Conservation (phyloP, 2,888 invertebrate species). For the Erynnis tages region DNA sequence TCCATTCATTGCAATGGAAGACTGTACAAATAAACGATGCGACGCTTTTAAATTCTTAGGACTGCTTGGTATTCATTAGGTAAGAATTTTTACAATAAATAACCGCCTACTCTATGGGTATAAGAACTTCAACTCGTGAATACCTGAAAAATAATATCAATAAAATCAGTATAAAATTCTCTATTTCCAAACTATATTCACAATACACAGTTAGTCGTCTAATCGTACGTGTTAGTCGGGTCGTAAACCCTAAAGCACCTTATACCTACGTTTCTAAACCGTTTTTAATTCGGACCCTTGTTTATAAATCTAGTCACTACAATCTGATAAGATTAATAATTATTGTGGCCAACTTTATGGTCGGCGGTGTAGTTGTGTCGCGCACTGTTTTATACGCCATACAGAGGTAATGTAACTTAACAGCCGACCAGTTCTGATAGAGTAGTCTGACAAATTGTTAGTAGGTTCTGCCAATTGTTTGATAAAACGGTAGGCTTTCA, state of each 20-base stretch:
- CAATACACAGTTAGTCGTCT: too few species aligned
- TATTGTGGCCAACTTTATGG: slow-evolving; percentile 10
- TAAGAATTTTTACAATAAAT: too few species aligned
- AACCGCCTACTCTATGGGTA: too few species aligned
- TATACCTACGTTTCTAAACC: background rate
- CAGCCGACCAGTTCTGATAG: slow-evolving; percentile 4
- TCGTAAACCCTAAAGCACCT: background rate
- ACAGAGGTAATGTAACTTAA: slow-evolving; percentile 15
- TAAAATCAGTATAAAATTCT: too few species aligned
- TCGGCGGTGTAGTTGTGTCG: background rate
- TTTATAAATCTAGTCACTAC: slow-evolving; percentile 8
- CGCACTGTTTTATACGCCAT: slow-evolving; percentile 4
- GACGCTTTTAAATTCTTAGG: too few species aligned
- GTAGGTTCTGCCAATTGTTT: background rate
- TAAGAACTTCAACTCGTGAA: too few species aligned
- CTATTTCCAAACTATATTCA: too few species aligned
- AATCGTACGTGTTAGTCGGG: too few species aligned
- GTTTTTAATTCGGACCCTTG: slow-evolving; percentile 14
- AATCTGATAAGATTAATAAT: slow-evolving; percentile 18
- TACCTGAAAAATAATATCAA: too few species aligned
- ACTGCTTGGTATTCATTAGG: too few species aligned
- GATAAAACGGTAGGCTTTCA: too few species aligned
- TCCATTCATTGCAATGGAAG: background rate
- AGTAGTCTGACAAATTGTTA: slow-evolving; percentile 3
- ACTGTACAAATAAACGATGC: background rate